These are phyloP conservation scores for Pterobdella sp. DNA, from an alignment of 2,888 invertebrate genomes.

Conservation along the genomic window DNA sequence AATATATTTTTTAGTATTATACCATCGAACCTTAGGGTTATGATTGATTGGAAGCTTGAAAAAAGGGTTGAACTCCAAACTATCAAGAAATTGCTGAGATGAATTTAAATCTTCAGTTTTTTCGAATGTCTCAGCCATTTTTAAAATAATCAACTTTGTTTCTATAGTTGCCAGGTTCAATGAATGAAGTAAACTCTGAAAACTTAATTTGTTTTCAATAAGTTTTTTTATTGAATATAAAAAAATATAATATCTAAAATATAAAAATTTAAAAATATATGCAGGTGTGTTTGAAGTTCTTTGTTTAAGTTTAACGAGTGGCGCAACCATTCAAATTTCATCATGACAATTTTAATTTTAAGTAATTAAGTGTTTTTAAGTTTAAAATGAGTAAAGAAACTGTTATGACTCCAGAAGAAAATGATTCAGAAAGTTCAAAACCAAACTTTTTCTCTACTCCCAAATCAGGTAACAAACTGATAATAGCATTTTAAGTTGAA, in stretches of 20 bases:
- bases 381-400: constrained; percentile 6
- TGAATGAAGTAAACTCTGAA: too few species aligned
- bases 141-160: too few species aligned
- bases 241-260: not conserved
- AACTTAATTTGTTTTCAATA: not conserved
- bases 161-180: too few species aligned
- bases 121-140: not conserved
- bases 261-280: not conserved
- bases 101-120: not conserved
- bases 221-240: not conserved
- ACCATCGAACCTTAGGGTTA: too few species aligned
- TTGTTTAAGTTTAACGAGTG: not conserved
- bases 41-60: not conserved
- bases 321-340: not conserved
- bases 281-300: too few species aligned
- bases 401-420: constrained; percentile 3
- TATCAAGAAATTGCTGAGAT: not conserved
- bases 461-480: not conserved
- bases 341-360: not conserved
- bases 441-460: not conserved
- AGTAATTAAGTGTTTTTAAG: not conserved
- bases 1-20: too few species aligned
- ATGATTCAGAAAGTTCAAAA: not conserved
- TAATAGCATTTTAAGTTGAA: not conserved
- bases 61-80: not conserved